Evolutionary conservation across 2,113 vertebrate species (phyloP).

Genomic region (Neolamprologus brichardi): DNA sequence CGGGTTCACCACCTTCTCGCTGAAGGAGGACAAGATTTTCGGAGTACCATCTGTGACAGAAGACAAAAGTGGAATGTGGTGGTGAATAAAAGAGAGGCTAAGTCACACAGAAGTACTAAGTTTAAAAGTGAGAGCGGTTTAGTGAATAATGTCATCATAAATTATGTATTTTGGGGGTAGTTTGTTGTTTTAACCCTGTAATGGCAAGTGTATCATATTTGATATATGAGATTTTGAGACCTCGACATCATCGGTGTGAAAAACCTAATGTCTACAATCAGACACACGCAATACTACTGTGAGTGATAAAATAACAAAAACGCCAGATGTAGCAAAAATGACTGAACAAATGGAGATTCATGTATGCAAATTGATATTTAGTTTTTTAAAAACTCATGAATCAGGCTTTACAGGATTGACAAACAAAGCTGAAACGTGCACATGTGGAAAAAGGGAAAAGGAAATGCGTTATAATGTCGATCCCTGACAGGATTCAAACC

Average conservation of each 20-base stretch:
- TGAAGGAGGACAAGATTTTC: conserved; percentile 96
- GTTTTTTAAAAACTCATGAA: neutral
- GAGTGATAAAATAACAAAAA: neutral
- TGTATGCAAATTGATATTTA: neutral
- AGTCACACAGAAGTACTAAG: neutral
- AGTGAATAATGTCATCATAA: neutral
- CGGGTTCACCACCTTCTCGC: conserved; percentile 94
- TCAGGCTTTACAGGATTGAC: neutral
- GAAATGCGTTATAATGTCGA: neutral
- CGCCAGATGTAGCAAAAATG: neutral
- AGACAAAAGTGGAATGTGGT: neutral
- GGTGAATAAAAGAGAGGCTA: neutral
- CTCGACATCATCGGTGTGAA: neutral
- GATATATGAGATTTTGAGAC: neutral
- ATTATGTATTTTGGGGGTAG: neutral
- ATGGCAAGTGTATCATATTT: neutral
- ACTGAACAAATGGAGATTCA: neutral
- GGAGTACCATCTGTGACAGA: conserved; percentile 87
- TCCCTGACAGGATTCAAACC: neutral
- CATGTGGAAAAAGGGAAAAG: neutral
- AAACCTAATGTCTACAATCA: neutral
- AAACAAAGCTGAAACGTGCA: neutral
- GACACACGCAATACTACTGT: neutral
- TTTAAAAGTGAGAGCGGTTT: neutral
- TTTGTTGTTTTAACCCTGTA: neutral